Evolutionary conservation across 2,797 vertebrate species (phyloP), one percentile per base, ranked within the genome.

Genomic region (Enteromius viviparus): DNA sequence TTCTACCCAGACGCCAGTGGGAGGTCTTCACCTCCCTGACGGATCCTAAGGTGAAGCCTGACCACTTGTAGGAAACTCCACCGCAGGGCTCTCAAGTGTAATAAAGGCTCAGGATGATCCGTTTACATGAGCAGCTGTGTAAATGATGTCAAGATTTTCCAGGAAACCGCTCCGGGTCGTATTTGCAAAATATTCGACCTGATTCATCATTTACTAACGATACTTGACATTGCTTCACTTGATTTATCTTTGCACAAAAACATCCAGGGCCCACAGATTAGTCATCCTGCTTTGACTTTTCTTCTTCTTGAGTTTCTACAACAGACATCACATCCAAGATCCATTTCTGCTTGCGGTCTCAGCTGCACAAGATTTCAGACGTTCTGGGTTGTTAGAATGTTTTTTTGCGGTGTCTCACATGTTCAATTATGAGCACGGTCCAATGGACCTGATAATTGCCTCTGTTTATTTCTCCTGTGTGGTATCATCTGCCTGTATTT

Each of bases 151-250:
- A 90, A 91, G 90, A 89, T 90, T 89, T 94, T 93, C 91, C 91
- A 90, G 90, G 92, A 92, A 85, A 92, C 76, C 82, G 83, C 89
- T 92, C 92, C 85, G 85, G 90, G 90, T 89, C 77, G 88, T 90
- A 89, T 91, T 89, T 91, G 88, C 81, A 76, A 88, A 91, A 91
- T 91, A 91, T 90, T 81, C 47, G 9, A 72, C 84, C 80, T 92
- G 92, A 94, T 93, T 92, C 91, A 93, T 94, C 88, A 89, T 92
- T 91, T 90, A 90, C 90, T 93, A 94, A 93, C 89, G 83, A 89
- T 84, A 89, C 91, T 91, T 91, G 91, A 93, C 91, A 81, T 90
- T 11, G 85, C 86, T 89, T 91, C 85, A 85, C 90, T 78, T 83
- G 81, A 91, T 81, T 87, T 84, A 84, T 82, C 79, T 76, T 79